Evolutionary conservation across 64 coral and sea anemone species (phyloP), one percentile per base, ranked within the genome.

Genomic region (Astreopora myriophthalma): DNA sequence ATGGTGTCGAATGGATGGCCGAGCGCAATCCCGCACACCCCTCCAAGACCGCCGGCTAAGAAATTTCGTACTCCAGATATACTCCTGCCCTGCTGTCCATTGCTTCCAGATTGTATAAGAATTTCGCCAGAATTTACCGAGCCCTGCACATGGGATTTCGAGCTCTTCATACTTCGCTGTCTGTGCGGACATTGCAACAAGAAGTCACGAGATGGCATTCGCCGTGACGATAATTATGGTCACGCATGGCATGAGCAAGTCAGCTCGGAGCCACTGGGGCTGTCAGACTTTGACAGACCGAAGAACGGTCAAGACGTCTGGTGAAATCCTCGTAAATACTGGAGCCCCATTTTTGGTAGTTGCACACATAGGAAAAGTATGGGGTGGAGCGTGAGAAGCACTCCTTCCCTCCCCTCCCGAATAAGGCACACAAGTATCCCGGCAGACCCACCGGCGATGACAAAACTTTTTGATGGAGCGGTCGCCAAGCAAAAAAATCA

Each of bases 1-100:
- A 63, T 83, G 1, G 79, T 83, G 33, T 83, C 52, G 9, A 83
- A 64, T 0, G 79, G 55, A 83, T 80, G 77, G 1, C 77, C 77
- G 6, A 80, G 31, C 0, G 49, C 34, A 6, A 80, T 32, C 7
- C 55, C 58, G 34, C 19, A 37, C 0, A 57, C 79, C 36, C 79
- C 79, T 0, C 52, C 55, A 24, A 83, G 20, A 24, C 79, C 79
- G 19, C 79, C n/a, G 58, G 55, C 79, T 12, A 83, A 65, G 32
- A 83, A 64, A 52, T 61, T 80, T n/a, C 29, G 28, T 7, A 80
- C 29, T 3, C 77, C 77, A 60, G 77, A 83, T 9, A 16, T 25
- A 65, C 57, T 64, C 55, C 79, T 61, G 3, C 55, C 30, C 38
- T 83, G 79, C 22, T 38, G 52, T 38, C 8, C 57, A 13, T 63